A percentile compares a stretch with the other conserved stretches of the same genome.
These are phyloP conservation scores for Gambusia affinis DNA, from an alignment of 2,113 vertebrate genomes.

Conservation along the genomic window DNA sequence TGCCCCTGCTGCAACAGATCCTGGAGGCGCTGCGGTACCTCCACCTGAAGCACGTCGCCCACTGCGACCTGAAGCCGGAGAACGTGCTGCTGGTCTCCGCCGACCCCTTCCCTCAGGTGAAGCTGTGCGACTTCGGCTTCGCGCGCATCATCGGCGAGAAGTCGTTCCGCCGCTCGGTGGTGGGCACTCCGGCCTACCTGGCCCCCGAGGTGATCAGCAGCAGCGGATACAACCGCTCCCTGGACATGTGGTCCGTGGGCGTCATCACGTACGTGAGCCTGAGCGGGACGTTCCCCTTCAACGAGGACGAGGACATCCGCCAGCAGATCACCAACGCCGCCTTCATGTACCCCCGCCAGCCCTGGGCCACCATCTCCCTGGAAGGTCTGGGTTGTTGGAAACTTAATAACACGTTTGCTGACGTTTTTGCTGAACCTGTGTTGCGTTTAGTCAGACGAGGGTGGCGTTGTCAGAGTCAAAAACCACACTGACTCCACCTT, in stretches of 20 bases:
- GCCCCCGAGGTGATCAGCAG: conserved; percentile 81
- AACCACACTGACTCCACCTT: not conserved
- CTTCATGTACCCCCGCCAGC: conserved; percentile 81
- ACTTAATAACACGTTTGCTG: no score
- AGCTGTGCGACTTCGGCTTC: conserved; percentile 84
- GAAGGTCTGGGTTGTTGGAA: conserved; percentile 55
- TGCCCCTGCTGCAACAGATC: conserved; percentile 54
- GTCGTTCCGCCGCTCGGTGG: conserved; percentile 80
- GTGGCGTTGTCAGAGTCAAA: no score
- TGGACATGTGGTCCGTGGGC: conserved; percentile 83
- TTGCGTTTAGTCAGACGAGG: not conserved
- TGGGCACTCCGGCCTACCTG: conserved; percentile 82
- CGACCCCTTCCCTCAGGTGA: conserved; percentile 81
- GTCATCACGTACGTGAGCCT: conserved; percentile 82
- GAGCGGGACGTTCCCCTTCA: conserved; percentile 83
- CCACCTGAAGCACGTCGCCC: conserved; percentile 79
- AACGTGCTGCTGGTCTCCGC: conserved; percentile 79
- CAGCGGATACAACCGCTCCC: conserved; percentile 79
- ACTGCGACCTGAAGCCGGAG: conserved; percentile 83
- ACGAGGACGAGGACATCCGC: conserved; percentile 82
- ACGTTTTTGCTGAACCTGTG: not conserved
- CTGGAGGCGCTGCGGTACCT: conserved; percentile 80
- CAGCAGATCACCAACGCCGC: conserved; percentile 83
- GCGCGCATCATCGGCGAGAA: conserved; percentile 84
- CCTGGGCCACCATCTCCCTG: conserved; percentile 74